These are phyloP conservation scores for Nerophis lumbriciformis DNA, from an alignment of 2,113 vertebrate genomes.

Conservation along the genomic window DNA sequence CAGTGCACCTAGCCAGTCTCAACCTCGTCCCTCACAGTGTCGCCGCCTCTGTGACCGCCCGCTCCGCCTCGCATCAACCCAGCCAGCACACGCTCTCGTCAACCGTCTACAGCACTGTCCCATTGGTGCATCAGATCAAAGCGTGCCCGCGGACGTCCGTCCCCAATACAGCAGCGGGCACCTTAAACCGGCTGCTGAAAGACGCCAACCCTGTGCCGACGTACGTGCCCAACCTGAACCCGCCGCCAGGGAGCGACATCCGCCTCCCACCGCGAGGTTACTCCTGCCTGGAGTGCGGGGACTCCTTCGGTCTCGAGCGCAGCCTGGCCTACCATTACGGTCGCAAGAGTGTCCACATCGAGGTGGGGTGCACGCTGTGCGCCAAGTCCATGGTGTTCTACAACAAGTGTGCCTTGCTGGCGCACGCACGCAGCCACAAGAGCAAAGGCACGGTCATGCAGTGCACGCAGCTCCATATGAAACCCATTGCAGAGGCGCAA, in stretches of 20 bases:
- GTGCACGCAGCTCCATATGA: constrained; percentile 92
- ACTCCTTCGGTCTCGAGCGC: constrained; percentile 88
- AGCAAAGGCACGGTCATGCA: constrained; percentile 89
- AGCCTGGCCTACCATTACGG: constrained; percentile 86
- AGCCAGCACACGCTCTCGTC: constrained; percentile 72
- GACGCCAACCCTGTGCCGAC: constrained; percentile 86
- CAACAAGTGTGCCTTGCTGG: constrained; percentile 91
- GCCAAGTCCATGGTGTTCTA: constrained; percentile 86
- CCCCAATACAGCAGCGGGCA: constrained; percentile 73
- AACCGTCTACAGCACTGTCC: constrained; percentile 77
- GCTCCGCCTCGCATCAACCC: constrained; percentile 70
- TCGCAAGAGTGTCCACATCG: constrained; percentile 89
- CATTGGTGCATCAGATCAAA: constrained; percentile 91
- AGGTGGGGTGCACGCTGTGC: constrained; percentile 89
- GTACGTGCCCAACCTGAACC: constrained; percentile 87
- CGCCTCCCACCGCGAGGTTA: constrained; percentile 84
- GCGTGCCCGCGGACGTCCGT: constrained; percentile 44
- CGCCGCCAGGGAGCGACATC: constrained; percentile 81
- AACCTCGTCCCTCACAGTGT: constrained; percentile 95
- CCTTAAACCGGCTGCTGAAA: constrained; percentile 84
- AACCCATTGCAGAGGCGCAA: constrained; percentile 83
- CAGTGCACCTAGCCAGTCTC: constrained; percentile 92
- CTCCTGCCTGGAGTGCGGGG: constrained; percentile 91
- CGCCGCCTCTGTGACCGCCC: constrained; percentile 82
- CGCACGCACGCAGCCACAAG: constrained; percentile 91